Conservation (phyloP, 2,888 invertebrate species). For the Eurytoma adleriae region DNA sequence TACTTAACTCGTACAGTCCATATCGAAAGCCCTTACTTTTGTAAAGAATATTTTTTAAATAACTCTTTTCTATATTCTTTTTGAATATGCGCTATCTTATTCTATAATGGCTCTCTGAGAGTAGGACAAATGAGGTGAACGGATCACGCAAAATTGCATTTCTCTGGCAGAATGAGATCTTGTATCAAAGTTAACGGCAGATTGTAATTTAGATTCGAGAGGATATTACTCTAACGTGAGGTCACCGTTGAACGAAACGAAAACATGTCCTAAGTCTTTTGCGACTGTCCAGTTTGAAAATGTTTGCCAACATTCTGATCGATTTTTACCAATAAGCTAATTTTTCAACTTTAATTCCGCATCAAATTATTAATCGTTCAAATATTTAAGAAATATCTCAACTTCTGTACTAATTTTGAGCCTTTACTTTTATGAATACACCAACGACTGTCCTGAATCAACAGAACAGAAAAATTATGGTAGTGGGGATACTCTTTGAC, state of each 20-base stretch:
- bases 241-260: slow-evolving; percentile 47
- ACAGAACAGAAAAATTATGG: neutral
- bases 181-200: slow-evolving; percentile 49
- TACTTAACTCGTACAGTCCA: neutral
- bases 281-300: too few relatives aligned
- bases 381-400: too few relatives aligned
- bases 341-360: too few relatives aligned
- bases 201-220: slow-evolving; percentile 54
- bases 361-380: too few relatives aligned
- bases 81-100: too few relatives aligned
- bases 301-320: too few relatives aligned
- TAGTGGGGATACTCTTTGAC: neutral
- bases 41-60: neutral
- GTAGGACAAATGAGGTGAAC: neutral
- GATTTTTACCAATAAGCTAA: too few relatives aligned
- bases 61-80: too few relatives aligned
- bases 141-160: slow-evolving; percentile 51
- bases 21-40: neutral
- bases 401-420: too few relatives aligned
- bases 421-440: too few relatives aligned
- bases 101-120: slow-evolving; percentile 13
- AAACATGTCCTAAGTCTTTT: neutral
- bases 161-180: slow-evolving; percentile 31
- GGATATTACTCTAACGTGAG: slow-evolving; percentile 38
- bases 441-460: too few relatives aligned